Percentiles rank a stretch among this genome's conserved stretches.
Conservation (phyloP, 2,797 vertebrate species). For the Pantherophis vulpinus region DNA sequence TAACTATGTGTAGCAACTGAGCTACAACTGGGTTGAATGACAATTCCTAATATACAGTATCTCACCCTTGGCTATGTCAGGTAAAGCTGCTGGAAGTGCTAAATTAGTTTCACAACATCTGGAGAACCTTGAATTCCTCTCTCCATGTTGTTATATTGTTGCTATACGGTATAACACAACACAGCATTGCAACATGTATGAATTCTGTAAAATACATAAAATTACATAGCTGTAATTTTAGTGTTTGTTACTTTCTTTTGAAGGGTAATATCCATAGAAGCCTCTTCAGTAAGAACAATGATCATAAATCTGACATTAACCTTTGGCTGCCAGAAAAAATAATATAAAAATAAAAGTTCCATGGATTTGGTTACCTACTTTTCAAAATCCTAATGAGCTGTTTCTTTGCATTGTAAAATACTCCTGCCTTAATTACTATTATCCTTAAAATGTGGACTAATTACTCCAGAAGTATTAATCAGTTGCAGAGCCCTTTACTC, state of each 20-base stretch:
- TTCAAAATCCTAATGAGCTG: constrained; percentile 7
- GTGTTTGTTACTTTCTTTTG: neutral
- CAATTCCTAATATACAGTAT: neutral
- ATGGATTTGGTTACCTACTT: constrained; percentile 46
- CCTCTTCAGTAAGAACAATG: constrained; percentile 8
- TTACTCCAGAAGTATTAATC: constrained; percentile 74
- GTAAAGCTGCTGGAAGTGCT: neutral
- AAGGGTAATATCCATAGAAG: neutral
- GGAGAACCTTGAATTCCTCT: neutral
- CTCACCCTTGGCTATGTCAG: neutral
- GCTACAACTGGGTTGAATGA: neutral
- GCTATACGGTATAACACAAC: neutral
- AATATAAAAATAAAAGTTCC: constrained; percentile 36
- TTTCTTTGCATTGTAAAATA: constrained; percentile 40
- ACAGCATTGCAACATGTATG: neutral
- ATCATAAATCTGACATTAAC: constrained; percentile 37
- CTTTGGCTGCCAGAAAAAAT: neutral
- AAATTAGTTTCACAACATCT: neutral
- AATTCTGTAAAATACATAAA: neutral
- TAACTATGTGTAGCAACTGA: neutral
- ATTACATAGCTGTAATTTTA: neutral
- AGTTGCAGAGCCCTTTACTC: constrained; percentile 60
- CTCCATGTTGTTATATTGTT: neutral
- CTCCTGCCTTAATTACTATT: constrained; percentile 56
- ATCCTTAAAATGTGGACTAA: constrained; percentile 69